phyloP scores from a whole-genome alignment of 2,888 invertebrate genomes.

The Laspeyria flexula region DNA sequence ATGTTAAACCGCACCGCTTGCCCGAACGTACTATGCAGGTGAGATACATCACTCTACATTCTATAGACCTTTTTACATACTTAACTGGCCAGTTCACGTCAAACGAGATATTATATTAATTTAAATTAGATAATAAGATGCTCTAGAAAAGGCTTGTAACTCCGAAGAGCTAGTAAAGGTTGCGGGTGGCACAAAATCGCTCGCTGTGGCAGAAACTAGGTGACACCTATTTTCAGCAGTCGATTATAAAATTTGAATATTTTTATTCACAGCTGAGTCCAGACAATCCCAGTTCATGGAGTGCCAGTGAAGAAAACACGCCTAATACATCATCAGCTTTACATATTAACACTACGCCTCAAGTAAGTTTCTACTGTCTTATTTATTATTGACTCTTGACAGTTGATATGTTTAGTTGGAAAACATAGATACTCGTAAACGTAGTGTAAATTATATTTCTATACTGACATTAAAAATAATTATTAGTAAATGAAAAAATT shows the following conservation, averaged over 20 bases:
- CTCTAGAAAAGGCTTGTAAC: no score
- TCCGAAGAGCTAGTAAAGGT: no score
- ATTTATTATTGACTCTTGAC: background rate
- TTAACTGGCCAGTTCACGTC: background rate
- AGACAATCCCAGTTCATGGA: constrained; percentile 71
- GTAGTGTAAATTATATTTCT: no score
- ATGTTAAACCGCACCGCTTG: constrained; percentile 55
- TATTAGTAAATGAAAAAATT: no score
- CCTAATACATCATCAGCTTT: constrained; percentile 69
- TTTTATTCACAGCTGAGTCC: constrained; percentile 65
- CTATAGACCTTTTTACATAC: background rate
- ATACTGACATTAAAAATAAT: no score
- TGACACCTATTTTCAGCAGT: no score
- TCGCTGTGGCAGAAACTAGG: no score
- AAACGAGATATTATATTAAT: no score
- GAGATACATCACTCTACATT: background rate
- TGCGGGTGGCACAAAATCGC: no score
- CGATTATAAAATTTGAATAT: background rate
- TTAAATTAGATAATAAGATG: no score
- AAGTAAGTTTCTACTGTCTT: constrained; percentile 53
- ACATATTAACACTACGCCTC: constrained; percentile 79
- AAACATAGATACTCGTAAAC: no score
- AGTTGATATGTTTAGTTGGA: no score
- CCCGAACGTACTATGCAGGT: constrained; percentile 64
- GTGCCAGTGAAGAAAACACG: constrained; percentile 65